Evolutionary conservation across 1,140 invertebrate species (phyloP).

Genomic region (Linepithema humile): DNA sequence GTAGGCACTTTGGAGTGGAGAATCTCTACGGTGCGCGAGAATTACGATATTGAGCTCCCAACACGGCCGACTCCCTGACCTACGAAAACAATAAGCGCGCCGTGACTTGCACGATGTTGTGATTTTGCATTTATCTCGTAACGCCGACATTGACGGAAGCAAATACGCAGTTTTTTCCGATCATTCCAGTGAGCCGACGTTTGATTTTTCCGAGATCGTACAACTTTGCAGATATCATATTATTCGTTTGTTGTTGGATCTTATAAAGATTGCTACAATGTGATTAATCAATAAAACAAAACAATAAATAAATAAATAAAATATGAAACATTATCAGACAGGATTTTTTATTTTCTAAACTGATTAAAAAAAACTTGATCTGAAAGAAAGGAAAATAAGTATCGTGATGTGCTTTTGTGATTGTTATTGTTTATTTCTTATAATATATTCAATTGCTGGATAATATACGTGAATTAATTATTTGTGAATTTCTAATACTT

Average conservation of each 20-base stretch:
- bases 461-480: background rate
- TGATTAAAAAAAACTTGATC: background rate
- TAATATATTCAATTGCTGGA: background rate
- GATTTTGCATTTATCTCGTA: constrained; percentile 10
- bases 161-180: background rate
- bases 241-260: background rate
- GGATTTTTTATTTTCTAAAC: too few species aligned
- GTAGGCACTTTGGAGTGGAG: background rate
- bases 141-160: background rate
- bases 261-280: background rate
- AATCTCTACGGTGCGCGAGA: background rate
- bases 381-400: background rate
- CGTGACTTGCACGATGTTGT: background rate
- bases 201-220: constrained; percentile 9
- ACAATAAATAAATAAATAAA: too few species aligned
- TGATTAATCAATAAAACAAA: background rate
- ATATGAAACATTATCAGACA: background rate
- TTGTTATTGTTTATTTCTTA: background rate
- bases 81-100: constrained; percentile 18
- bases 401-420: background rate
- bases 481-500: background rate
- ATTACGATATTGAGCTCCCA: background rate
- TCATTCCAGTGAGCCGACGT: constrained; percentile 12
- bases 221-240: background rate
- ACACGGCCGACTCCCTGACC: constrained; percentile 26